Evolutionary conservation across 2,797 vertebrate genomes (phyloP), one percentile per base, ranked within the genome.

Genomic region (Lindbergichthys nudifrons): DNA sequence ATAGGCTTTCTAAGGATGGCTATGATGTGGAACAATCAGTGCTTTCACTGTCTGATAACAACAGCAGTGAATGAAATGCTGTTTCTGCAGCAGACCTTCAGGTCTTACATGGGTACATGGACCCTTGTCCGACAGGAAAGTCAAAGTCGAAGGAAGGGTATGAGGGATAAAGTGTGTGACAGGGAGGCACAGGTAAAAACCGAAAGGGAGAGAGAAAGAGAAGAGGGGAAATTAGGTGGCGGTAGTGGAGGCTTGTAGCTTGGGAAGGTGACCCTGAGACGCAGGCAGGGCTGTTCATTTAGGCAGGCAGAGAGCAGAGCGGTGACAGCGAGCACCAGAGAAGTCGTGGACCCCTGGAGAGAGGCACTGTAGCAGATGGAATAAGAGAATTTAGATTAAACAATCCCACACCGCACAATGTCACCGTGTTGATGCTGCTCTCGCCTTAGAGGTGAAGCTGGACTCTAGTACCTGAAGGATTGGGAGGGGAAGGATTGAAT

Each of bases 181-280:
- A 45, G 77, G 47, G 46, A 70, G 65, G 61, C 53, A 48, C 30
- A 63, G 18, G 60, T 13, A 6, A 65, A 53, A 72, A 62, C 19
- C 61, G 11, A 65, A 23, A 59, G 19, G 36, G 36, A n/a, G 46
- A 63, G 13, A 39, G 30, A 50, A 12, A 51, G 14, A 42, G 13
- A 52, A 23, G 69, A 48, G 62, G 52, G 53, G 50, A 47, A 66
- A 56, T 50, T 32, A 53, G 70, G 58, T 13, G 54, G 63, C 21
- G 50, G 47, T 41, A 21, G 79, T 51, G 46, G 71, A 62, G 67
- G 81, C 53, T 88, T 32, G 66, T 41, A 67, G 71, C 72, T 39
- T 43, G n/a, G 54, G 83, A 95, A 94, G 92, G 93, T 94, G 92
- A 94, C 93, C 93, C 91, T 92, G 82, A 85, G 65, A 79, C 47